Conservation (phyloP, 2,113 vertebrate genomes). For the Amia ocellicauda region DNA sequence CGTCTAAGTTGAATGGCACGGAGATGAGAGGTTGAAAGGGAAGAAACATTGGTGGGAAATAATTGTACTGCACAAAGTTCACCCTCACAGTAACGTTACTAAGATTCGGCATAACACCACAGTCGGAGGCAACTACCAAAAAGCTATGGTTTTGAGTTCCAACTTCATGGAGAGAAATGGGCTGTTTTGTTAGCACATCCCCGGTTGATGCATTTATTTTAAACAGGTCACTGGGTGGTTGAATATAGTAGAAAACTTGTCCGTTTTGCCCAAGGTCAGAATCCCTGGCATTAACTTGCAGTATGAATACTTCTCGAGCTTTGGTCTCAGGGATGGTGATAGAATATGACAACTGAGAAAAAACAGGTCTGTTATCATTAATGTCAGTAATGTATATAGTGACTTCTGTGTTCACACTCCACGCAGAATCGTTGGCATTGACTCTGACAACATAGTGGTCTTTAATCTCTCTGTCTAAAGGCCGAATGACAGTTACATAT, state of each 20-base stretch:
- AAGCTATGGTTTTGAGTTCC: slow-evolving; percentile 45
- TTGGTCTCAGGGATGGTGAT: slow-evolving; percentile 47
- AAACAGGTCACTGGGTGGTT: slow-evolving; percentile 56
- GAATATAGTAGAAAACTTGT: slow-evolving; percentile 58
- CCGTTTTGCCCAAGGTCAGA: slow-evolving; percentile 50
- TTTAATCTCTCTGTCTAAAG: slow-evolving; percentile 59
- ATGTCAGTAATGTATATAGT: slow-evolving; percentile 55
- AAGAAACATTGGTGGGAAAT: slow-evolving; percentile 56
- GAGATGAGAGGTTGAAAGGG: slow-evolving; percentile 38
- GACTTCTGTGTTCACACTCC: slow-evolving; percentile 63
- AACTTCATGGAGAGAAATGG: slow-evolving; percentile 32
- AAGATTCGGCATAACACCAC: slow-evolving; percentile 42
- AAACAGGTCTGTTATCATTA: slow-evolving; percentile 65
- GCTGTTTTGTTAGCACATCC: slow-evolving; percentile 54
- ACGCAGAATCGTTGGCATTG: slow-evolving; percentile 65
- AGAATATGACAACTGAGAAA: slow-evolving; percentile 44
- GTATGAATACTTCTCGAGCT: slow-evolving; percentile 45
- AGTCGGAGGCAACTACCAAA: slow-evolving; percentile 52
- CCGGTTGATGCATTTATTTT: slow-evolving; percentile 57
- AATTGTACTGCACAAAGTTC: slow-evolving; percentile 52
- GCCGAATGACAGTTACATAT: slow-evolving; percentile 39
- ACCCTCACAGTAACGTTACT: slow-evolving; percentile 47
- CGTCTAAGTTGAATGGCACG: slow-evolving; percentile 47
- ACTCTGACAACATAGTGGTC: slow-evolving; percentile 57
- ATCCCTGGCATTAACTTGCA: slow-evolving; percentile 56